Conservation (phyloP, 2,113 vertebrate genomes). For the Donacobius atricapilla region DNA sequence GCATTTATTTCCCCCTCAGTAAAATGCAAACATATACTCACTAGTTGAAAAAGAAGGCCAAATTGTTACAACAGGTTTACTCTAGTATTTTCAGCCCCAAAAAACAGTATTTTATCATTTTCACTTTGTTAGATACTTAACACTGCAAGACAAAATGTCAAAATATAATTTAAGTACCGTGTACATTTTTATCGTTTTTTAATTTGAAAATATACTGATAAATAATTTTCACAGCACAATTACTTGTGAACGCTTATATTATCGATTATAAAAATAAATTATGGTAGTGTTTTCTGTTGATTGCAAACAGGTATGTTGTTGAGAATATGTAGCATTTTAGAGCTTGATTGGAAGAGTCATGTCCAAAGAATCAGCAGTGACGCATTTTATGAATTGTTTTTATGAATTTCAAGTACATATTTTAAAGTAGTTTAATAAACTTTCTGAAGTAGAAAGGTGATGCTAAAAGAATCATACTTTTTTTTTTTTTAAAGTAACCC, state of each 20-base stretch:
- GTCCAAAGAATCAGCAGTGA: not conserved
- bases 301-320: not conserved
- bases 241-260: not conserved
- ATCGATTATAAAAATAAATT: not conserved
- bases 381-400: no score
- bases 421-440: not conserved
- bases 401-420: not conserved
- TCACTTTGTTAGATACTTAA: not conserved
- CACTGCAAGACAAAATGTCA: not conserved
- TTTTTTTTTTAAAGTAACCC: not conserved
- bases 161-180: not conserved
- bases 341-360: not conserved
- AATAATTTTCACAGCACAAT: not conserved
- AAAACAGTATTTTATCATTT: not conserved
- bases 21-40: not conserved
- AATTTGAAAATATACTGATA: not conserved
- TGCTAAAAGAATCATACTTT: not conserved
- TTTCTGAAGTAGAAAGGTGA: not conserved
- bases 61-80: not conserved
- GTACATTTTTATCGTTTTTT: not conserved
- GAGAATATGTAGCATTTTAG: not conserved
- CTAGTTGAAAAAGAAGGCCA: not conserved
- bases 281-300: not conserved
- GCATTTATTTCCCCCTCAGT: not conserved
- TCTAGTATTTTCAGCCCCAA: not conserved